Base-by-base conservation (phyloP, 1,140 invertebrate genomes). In the Odontomachus brunneus region DNA sequence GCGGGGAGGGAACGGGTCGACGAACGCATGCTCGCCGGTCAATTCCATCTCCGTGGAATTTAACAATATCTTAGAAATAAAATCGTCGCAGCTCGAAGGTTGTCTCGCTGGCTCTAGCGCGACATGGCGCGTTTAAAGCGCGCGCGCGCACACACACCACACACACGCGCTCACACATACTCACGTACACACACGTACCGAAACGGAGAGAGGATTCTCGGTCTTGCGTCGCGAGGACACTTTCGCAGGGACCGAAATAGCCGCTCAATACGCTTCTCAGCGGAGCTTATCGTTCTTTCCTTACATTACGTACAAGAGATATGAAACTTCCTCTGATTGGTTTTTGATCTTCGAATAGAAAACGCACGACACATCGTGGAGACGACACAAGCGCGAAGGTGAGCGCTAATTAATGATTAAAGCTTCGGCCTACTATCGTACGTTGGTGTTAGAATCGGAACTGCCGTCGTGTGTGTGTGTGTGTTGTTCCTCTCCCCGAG, bases 381-480 rank as follows among this genome's bases (percentile, higher is more conserved):
- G 3, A 44, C 38, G 48, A 17, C 57, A 57, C 33, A 5, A 71
- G 74, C 48, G 74, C 62, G 48, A 53, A 67, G 44, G 26, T 48
- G 66, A 76, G 51, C 29, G 49, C 75, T 57, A 29, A 69, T 69
- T 80, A 80, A 80, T 44, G 38, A 44, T 80, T 71, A 80, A 80
- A 71, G 33, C 53, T 69, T 69, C 65, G 51, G n/a, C 57, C 14
- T 57, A 69, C 53, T 71, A 78, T 69, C 63, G 17, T 57, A 80
- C 33, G 14, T 80, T 78, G 63, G 33, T 78, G 63, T 78, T 80
- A 78, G 63, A 65, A 78, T 78, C 19, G 57, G n/a, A 80, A 57
- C 48, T 69, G 38, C 65, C 63, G 53, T 80, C 51, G 33, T 48
- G 9, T 69, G 9, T 44, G 38, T 44, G 38, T 44, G 38, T 44